Evolutionary conservation across 2,797 vertebrate species (phyloP).

Genomic region (Malurus leucopterus): DNA sequence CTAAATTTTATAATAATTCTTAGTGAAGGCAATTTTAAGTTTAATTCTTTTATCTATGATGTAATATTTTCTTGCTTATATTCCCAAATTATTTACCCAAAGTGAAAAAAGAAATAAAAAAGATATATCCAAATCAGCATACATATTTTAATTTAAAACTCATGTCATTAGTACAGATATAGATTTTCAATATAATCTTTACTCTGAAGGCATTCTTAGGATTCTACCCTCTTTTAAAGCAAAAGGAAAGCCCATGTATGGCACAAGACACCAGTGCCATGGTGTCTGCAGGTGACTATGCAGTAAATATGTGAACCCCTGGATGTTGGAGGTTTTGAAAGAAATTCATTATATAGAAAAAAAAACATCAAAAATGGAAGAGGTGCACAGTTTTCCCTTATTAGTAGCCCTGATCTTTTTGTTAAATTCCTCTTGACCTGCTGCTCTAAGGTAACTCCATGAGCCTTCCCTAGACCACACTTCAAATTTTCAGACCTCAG

Average conservation of each 20-base stretch:
- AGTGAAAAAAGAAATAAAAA: background rate
- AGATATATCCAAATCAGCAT: background rate
- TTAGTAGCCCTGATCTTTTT: background rate
- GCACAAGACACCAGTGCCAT: background rate
- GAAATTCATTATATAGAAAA: background rate
- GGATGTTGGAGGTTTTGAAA: background rate
- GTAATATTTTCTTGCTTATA: background rate
- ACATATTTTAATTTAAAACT: slow-evolving; percentile 8
- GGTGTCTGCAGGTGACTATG: background rate
- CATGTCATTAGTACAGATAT: background rate
- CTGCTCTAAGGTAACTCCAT: background rate
- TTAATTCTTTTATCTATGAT: background rate
- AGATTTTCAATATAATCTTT: slow-evolving; percentile 4
- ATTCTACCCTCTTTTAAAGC: background rate
- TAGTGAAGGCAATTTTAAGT: background rate
- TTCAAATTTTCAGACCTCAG: background rate
- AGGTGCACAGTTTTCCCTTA: background rate
- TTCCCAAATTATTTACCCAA: background rate
- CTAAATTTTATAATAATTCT: background rate
- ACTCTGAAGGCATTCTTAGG: background rate
- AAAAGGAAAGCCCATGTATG: background rate
- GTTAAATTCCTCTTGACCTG: background rate
- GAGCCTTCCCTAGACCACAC: background rate
- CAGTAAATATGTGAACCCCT: background rate
- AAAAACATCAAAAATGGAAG: background rate